Conservation (phyloP, 2,113 vertebrate genomes). For the Zapus hudsonius region DNA sequence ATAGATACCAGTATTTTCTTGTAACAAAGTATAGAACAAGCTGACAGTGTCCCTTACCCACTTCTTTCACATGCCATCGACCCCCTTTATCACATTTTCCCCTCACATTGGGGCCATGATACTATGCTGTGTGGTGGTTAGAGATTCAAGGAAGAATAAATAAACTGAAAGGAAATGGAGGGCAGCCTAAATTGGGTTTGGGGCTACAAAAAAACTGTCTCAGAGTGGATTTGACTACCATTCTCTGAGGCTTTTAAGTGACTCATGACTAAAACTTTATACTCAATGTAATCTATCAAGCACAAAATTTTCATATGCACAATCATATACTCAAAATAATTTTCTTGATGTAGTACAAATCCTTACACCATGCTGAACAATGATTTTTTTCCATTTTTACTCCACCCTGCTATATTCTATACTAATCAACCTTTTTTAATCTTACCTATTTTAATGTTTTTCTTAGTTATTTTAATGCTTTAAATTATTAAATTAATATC, state of each 20-base stretch:
- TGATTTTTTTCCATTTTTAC: not conserved
- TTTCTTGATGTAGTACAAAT: not conserved
- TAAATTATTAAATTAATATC: not conserved
- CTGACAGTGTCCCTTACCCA: not conserved
- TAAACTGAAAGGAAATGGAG: not conserved
- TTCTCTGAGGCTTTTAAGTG: not conserved
- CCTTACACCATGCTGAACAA: not conserved
- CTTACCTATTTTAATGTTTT: not conserved
- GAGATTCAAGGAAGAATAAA: not conserved
- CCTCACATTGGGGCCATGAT: not conserved
- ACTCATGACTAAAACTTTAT: not conserved
- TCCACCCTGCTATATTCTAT: not conserved
- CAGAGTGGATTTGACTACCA: not conserved
- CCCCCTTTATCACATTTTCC: not conserved
- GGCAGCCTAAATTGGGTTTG: not conserved
- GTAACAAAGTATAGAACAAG: not conserved
- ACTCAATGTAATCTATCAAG: not conserved
- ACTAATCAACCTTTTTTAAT: not conserved
- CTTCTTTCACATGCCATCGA: not conserved
- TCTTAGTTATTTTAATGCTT: not conserved
- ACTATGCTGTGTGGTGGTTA: not conserved
- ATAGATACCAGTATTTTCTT: not conserved
- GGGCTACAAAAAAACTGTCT: not conserved
- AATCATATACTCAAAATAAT: not conserved
- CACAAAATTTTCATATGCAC: not conserved